Evolutionary conservation across 2,888 invertebrate genomes (phyloP), one percentile per base, ranked within the genome.

Genomic region (Pristionchus maxplancki): DNA sequence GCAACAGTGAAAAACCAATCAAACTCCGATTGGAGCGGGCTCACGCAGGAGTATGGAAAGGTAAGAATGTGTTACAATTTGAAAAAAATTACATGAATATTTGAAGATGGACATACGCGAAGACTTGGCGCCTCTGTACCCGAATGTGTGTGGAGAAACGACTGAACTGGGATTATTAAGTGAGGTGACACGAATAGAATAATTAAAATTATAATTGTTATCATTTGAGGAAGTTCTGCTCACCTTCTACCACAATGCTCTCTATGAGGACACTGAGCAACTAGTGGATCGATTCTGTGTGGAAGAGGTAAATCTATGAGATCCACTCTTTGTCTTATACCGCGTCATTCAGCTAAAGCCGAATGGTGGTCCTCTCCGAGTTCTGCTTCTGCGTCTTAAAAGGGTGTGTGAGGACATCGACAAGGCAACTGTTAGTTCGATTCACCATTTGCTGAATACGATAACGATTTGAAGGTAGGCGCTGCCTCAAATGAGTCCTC

Each of bases 211-310:
- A n/a, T n/a, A n/a, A n/a, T n/a, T n/a, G n/a, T n/a, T 6, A 40
- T 44, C 9, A 28, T 6, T 48, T 82, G 93, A 93, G 74, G 90
- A 90, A 20, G 90, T 92, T 48, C 89, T 94, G 5, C 89, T 93
- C 64, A 78, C 89, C 34, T 94, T 90, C 89, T 94, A 94, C 88
- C 91, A 93, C 82, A 94, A 94, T 89, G 91, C 91, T n/a, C 89
- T 93, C 6, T 91, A 93, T 53, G 93, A 94, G 67, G 83, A 89
- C 24, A 91, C 93, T 13, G 93, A 94, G 17, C 92, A 92, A 24
- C 93, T 92, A 86, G 91, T 94, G 13, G 93, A 93, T 50, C 89
- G 90, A 24, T 94, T 94, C 88, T 88, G 93, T 31, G 37, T 91
- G 89, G 93, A 50, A 20, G 82, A 82, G 53, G 82, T 82, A 28